phyloP scores from a whole-genome alignment of 2,888 invertebrate genomes.

The Tiliacea citrago region DNA sequence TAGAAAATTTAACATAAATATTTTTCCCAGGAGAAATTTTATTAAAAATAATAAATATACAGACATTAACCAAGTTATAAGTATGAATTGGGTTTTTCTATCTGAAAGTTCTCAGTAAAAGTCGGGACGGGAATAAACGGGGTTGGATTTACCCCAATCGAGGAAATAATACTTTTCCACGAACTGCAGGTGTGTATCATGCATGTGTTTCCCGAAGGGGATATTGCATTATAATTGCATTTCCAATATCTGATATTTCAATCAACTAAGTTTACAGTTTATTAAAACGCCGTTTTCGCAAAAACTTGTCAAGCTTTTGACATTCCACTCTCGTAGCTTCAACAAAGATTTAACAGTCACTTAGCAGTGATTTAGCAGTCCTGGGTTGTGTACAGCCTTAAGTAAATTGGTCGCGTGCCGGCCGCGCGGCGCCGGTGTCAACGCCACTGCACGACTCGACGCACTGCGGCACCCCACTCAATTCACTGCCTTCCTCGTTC shows the following conservation, averaged over 20 bases:
- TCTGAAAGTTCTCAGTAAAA: slow-evolving; percentile 28
- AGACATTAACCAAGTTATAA: background rate
- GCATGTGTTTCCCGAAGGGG: slow-evolving; percentile 23
- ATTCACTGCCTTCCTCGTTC: slow-evolving; percentile 65
- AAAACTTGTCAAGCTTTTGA: slow-evolving; percentile 30
- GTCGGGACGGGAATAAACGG: background rate
- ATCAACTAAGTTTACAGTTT: slow-evolving; percentile 17
- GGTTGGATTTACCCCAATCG: slow-evolving; percentile 37
- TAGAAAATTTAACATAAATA: background rate
- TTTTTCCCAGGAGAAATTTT: background rate
- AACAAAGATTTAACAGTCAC: slow-evolving; percentile 58
- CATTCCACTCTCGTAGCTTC: slow-evolving; percentile 18
- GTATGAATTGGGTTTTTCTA: slow-evolving; percentile 18
- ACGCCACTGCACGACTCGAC: slow-evolving; percentile 80
- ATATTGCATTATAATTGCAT: slow-evolving; percentile 34
- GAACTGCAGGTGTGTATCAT: slow-evolving; percentile 42
- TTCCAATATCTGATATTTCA: slow-evolving; percentile 16
- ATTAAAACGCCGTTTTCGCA: slow-evolving; percentile 28
- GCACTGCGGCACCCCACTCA: slow-evolving; percentile 83
- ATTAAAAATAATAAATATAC: background rate
- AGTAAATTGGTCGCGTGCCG: slow-evolving; percentile 87
- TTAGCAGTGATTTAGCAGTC: slow-evolving; percentile 65
- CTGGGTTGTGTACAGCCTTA: slow-evolving; percentile 68
- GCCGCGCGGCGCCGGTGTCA: slow-evolving; percentile 83
- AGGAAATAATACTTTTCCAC: slow-evolving; percentile 21